Evolutionary conservation across 1,140 invertebrate genomes (phyloP), one percentile per base, ranked within the genome.

Genomic region (Lucilia cuprina): DNA sequence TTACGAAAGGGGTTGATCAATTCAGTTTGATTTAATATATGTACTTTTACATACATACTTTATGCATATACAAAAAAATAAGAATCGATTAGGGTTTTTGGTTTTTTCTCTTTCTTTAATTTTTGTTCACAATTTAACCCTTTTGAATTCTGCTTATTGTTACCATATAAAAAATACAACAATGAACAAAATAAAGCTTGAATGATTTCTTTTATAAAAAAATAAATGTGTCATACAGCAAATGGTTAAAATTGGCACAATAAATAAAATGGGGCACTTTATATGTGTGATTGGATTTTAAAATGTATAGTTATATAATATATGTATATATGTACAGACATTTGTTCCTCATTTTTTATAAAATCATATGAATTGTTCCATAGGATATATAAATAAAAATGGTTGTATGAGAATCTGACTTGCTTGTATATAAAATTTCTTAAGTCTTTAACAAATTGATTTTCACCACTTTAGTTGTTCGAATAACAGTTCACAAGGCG

Each of bases 171-270:
- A 75, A 75, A 75, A 75, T 35, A 60, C 13, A 17, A 75, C 74
- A 75, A 75, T 75, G 74, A 35, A 34, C 9, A 75, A 75, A 75
- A 35, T 75, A 75, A 75, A 35, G 74, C 74, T 75, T 75, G 74
- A 75, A 30, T 75, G 74, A 75, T 75, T 75, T 75, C 74, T 17
- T 75, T 35, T 25, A 35, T 2, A 17, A 5, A 74, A 74, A 75
- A 60, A n/a, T 17, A n/a, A 13, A 75, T 75, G 30, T 75, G 74
- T 75, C 74, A 75, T 75, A 34, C 34, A 75, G 74, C 41, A 75
- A 75, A 75, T 75, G 74, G 12, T 12, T 14, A 75, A 75, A 75
- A 35, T 35, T 75, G 74, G 74, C 74, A 75, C 74, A 75, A 30
- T 60, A 60, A 60, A 75, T 17, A 75, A 75, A 75, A 35, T 75